phyloP scores from a whole-genome alignment of 1,140 invertebrate genomes.

The Macrosteles quadrilineatus region DNA sequence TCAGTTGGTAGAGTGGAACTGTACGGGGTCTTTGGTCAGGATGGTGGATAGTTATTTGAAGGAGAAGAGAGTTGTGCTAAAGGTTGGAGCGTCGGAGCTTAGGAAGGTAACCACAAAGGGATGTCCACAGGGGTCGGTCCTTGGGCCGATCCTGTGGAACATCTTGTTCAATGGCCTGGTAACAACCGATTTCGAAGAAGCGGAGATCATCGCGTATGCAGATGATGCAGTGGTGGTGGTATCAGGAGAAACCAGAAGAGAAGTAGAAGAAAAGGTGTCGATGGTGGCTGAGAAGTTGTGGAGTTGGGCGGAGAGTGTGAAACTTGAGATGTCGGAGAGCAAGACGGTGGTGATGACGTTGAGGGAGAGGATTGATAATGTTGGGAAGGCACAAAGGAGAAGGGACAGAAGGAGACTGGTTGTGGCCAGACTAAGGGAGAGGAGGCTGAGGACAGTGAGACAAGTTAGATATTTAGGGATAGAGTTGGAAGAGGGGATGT shows the following conservation, averaged over 20 bases:
- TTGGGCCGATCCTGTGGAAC: background rate
- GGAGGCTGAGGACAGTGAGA: background rate
- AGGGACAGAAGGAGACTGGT: too few relatives aligned
- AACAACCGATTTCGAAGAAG: background rate
- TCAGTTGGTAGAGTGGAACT: too few relatives aligned
- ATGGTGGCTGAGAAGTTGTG: background rate
- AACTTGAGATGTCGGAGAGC: background rate
- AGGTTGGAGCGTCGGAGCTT: background rate
- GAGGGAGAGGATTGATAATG: background rate
- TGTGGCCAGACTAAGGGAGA: too few relatives aligned
- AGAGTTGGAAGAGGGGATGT: background rate
- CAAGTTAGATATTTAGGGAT: background rate
- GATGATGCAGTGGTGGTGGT: constrained; percentile 13
- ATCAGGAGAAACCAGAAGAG: background rate
- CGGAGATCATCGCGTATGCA: too few relatives aligned
- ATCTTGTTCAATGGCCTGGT: background rate
- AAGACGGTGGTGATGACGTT: background rate
- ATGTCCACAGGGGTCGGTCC: too few relatives aligned
- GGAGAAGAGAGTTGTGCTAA: background rate
- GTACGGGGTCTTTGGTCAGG: too few relatives aligned
- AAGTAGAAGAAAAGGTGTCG: background rate
- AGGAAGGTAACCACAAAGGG: background rate
- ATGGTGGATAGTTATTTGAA: background rate
- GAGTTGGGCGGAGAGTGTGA: background rate
- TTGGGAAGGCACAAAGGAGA: background rate